phyloP scores from a whole-genome alignment of 2,888 invertebrate genomes.

The Notocelia uddmanniana region DNA sequence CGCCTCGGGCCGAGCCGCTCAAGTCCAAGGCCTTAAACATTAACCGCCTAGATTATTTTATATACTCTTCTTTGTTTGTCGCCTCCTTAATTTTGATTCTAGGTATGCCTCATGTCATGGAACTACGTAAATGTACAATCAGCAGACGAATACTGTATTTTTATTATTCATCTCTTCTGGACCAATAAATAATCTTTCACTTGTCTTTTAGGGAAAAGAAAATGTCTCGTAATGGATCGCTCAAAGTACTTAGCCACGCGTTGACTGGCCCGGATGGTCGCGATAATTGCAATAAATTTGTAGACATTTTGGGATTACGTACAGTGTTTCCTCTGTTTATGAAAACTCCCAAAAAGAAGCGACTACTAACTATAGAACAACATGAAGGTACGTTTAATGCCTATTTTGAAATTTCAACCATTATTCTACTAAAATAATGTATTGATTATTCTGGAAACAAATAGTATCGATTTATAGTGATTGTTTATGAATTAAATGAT shows the following conservation, averaged over 20 bases:
- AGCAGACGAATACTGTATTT: neutral
- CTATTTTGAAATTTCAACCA: no score
- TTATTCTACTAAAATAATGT: no score
- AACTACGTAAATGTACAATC: no score
- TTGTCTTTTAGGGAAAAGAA: conserved; percentile 91
- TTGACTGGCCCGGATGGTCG: conserved; percentile 97
- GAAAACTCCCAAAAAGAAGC: conserved; percentile 97
- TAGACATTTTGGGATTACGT: conserved; percentile 97
- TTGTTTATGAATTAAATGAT: no score
- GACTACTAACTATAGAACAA: conserved; percentile 93
- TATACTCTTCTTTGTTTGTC: no score
- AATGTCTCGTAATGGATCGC: conserved; percentile 96
- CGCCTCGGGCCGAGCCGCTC: no score
- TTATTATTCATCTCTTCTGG: neutral
- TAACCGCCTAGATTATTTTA: no score
- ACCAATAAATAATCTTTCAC: neutral
- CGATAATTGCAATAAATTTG: conserved; percentile 99
- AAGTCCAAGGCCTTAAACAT: no score
- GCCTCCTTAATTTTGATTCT: no score
- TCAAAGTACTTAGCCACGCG: conserved; percentile 99
- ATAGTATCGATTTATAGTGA: no score
- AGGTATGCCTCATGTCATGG: no score
- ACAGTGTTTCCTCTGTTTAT: conserved; percentile 99
- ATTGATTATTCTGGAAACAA: no score
- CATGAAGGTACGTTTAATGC: conserved; percentile 92